Evolutionary conservation across 2,797 vertebrate species (phyloP).

Genomic region (Psittacula echo): DNA sequence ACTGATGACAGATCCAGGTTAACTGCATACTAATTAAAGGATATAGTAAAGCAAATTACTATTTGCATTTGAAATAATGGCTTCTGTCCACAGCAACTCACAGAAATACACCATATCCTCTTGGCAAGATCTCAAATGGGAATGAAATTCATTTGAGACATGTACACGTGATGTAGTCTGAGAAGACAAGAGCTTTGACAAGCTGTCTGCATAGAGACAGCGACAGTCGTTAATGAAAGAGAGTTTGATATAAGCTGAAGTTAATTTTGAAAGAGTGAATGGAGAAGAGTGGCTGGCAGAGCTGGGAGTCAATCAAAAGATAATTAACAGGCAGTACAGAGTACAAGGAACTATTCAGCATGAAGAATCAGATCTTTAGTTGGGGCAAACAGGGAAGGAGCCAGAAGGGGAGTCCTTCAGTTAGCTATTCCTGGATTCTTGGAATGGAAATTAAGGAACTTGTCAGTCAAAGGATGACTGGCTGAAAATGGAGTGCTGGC

Average conservation of each 20-base stretch:
- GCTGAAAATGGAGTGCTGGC: background rate
- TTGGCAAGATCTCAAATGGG: conserved; percentile 32
- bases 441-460: background rate
- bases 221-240: background rate
- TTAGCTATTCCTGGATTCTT: background rate
- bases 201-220: background rate
- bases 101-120: background rate
- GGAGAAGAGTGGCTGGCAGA: background rate
- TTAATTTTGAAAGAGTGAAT: conserved; percentile 13
- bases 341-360: background rate
- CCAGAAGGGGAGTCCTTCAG: background rate
- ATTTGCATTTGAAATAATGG: conserved; percentile 54
- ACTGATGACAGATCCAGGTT: conserved; percentile 64
- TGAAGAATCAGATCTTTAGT: conserved; percentile 10
- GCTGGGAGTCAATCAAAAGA: conserved; percentile 42
- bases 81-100: background rate
- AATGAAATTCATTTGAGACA: conserved; percentile 33
- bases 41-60: conserved; percentile 49
- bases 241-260: conserved; percentile 4
- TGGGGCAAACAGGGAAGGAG: background rate
- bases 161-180: background rate
- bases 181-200: conserved; percentile 28
- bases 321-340: background rate
- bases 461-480: background rate
- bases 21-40: conserved; percentile 64